Percentiles rank a stretch among this genome's conserved stretches.
Conservation (phyloP, 2,888 invertebrate genomes). For the Muschampia plurimacula region DNA sequence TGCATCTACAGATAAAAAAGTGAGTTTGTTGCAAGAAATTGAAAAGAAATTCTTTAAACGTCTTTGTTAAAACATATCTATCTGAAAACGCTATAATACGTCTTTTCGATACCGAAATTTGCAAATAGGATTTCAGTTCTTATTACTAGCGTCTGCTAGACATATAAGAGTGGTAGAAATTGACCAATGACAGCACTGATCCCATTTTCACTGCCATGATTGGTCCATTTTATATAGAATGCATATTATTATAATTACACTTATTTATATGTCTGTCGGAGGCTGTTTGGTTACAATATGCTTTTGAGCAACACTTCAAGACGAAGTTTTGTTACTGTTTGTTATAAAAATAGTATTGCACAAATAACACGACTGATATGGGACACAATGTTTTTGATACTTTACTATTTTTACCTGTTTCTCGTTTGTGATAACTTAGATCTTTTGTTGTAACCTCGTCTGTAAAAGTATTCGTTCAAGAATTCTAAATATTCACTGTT, state of each 20-base stretch:
- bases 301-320: constrained; percentile 85
- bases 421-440: constrained; percentile 67
- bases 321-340: constrained; percentile 76
- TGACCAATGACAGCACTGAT: constrained; percentile 84
- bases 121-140: constrained; percentile 77
- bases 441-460: constrained; percentile 70
- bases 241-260: constrained; percentile 71
- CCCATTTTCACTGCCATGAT: constrained; percentile 81
- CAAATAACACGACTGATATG: constrained; percentile 83
- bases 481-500: constrained; percentile 51
- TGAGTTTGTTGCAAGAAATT: background rate
- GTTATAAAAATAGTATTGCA: constrained; percentile 78
- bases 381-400: constrained; percentile 85
- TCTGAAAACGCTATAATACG: background rate
- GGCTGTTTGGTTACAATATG: constrained; percentile 76
- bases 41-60: background rate
- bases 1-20: too few species aligned
- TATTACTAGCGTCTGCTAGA: constrained; percentile 79
- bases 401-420: constrained; percentile 78
- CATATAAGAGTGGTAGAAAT: constrained; percentile 79
- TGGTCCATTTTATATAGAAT: constrained; percentile 82
- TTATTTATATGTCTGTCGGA: constrained; percentile 84
- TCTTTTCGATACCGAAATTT: constrained; percentile 56
- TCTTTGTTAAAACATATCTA: background rate
- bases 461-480: constrained; percentile 68